Percentiles rank a stretch among this genome's conserved stretches.
These are phyloP conservation scores for Ploceus nigricollis DNA, from an alignment of 2,113 vertebrate species.

Conservation along the genomic window DNA sequence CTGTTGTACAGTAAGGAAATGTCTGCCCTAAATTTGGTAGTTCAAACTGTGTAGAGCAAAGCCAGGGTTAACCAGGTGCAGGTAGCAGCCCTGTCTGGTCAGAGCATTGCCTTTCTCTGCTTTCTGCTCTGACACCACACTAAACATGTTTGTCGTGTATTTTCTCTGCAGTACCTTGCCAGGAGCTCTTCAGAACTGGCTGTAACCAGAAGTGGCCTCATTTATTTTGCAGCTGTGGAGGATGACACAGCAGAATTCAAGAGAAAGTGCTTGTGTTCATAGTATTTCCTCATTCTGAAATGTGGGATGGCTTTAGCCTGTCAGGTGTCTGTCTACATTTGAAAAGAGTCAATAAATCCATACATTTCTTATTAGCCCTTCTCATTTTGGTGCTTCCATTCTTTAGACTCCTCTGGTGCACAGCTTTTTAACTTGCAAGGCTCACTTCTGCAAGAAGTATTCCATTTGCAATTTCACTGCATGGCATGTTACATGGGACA, in stretches of 20 bases:
- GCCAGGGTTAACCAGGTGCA: neutral
- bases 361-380: neutral
- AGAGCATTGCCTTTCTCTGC: neutral
- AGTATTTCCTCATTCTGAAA: neutral
- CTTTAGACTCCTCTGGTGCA: neutral
- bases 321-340: neutral
- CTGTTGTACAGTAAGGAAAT: neutral
- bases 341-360: neutral
- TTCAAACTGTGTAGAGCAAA: neutral
- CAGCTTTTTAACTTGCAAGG: neutral
- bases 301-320: neutral
- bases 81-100: neutral
- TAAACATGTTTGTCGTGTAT: neutral
- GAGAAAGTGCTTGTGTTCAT: neutral
- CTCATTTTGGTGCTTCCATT: neutral
- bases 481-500: neutral
- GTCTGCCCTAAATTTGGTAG: neutral
- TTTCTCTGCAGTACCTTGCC: neutral
- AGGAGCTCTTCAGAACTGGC: neutral
- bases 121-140: neutral
- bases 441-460: neutral
- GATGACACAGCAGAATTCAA: neutral
- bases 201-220: neutral
- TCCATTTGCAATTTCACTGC: neutral
- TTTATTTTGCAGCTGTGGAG: neutral